Percentiles rank a stretch among this genome's conserved stretches.
These are phyloP conservation scores for Muscicapa striata DNA, from an alignment of 2,797 vertebrate species.

Conservation along the genomic window DNA sequence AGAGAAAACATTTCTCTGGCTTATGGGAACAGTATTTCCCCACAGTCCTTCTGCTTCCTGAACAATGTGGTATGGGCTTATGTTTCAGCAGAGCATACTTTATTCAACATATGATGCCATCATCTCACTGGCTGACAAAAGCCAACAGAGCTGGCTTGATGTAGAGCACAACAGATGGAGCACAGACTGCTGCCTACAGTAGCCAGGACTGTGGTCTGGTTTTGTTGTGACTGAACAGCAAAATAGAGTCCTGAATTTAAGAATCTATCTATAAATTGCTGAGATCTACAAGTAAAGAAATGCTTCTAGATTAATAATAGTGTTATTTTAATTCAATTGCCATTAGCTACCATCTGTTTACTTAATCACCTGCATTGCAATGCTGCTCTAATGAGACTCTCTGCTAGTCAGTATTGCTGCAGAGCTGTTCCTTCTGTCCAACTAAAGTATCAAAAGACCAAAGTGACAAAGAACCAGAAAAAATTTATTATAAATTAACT, in stretches of 20 bases:
- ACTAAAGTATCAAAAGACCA: neutral
- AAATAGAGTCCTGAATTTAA: neutral
- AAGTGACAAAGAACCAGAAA: neutral
- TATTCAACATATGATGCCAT: neutral
- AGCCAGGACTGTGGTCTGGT: neutral
- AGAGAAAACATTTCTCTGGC: neutral
- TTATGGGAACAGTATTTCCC: neutral
- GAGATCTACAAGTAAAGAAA: neutral
- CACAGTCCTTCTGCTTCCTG: neutral
- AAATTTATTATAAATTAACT: neutral
- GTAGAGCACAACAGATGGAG: constrained; percentile 43
- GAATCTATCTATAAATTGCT: neutral
- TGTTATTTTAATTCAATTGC: constrained; percentile 36
- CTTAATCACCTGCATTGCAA: neutral
- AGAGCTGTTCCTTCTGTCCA: neutral
- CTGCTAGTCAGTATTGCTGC: neutral
- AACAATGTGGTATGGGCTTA: neutral
- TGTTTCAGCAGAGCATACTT: neutral
- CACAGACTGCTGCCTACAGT: neutral
- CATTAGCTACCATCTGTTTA: constrained; percentile 24
- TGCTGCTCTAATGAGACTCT: neutral
- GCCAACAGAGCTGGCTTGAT: neutral
- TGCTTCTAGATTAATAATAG: neutral
- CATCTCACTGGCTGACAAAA: neutral
- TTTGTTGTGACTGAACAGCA: neutral